phyloP scores from a whole-genome alignment of 2,888 invertebrate species.

The Andrena haemorrhoa region DNA sequence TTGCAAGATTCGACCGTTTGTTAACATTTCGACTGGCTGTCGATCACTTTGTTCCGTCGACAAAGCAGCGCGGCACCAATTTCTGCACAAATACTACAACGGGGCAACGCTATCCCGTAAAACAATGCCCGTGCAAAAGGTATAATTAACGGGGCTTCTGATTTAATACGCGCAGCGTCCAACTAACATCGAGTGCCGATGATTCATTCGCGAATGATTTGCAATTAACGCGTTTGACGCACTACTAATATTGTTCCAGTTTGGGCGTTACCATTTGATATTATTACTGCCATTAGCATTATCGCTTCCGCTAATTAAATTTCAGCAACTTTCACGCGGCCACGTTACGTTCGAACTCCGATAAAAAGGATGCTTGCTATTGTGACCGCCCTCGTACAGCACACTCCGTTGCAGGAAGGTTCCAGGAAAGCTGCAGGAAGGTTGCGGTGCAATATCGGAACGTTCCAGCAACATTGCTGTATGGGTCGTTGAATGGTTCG shows the following conservation, averaged over 20 bases:
- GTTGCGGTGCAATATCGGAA: no score
- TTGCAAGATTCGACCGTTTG: slow-evolving; percentile 2
- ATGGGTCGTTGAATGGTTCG: no score
- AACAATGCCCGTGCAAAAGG: slow-evolving; percentile 53
- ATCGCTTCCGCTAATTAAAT: slow-evolving; percentile 15
- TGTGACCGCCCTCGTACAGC: no score
- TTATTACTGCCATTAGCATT: slow-evolving; percentile 7
- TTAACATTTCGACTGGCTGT: slow-evolving; percentile 56
- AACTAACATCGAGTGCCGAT: slow-evolving; percentile 49
- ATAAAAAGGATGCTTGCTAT: neutral
- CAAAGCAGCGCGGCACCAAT: slow-evolving; percentile 50
- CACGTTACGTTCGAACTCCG: neutral
- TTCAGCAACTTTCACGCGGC: neutral
- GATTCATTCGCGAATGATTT: slow-evolving; percentile 39
- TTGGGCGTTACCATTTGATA: slow-evolving; percentile 15
- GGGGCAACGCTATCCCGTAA: slow-evolving; percentile 57
- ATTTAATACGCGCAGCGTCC: slow-evolving; percentile 54
- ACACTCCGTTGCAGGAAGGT: no score
- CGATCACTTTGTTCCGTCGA: slow-evolving; percentile 50
- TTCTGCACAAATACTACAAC: slow-evolving; percentile 57
- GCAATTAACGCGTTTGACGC: slow-evolving; percentile 47
- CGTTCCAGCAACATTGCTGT: no score
- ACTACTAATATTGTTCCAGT: slow-evolving; percentile 15
- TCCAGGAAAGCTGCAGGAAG: no score
- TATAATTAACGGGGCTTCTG: slow-evolving; percentile 66